Evolutionary conservation across 35 echinoderm and acorn worm species (phyloP), one percentile per base, ranked within the genome.

Genomic region (Heliocidaris erythrogramma): DNA sequence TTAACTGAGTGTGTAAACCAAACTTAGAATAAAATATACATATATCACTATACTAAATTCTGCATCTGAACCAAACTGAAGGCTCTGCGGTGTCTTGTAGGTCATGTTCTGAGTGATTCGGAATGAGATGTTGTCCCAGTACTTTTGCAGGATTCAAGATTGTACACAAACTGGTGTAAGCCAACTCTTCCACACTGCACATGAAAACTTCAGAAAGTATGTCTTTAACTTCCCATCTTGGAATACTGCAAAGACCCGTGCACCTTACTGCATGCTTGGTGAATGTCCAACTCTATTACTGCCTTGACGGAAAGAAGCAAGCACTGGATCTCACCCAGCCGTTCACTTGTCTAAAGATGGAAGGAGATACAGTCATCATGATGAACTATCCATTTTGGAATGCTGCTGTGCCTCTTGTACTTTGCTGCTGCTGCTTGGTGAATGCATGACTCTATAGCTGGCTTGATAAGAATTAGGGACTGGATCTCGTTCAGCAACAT

Each of bases 251-350:
- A 48, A 56, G 16, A 0, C 27, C 59, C 91, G 50, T 92, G 91
- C 31, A 90, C 88, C 30, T 90, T 42, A 13, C 47, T 90, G 88
- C 88, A 90, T 32, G 88, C 88, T 48, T 90, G 31, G 31, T 90
- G 88, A 32, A 90, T 32, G 32, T 90, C 30, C 21, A 30, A 32
- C 32, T 90, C 91, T 49, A 92, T 92, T 13, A 48, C 91, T 30
- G 50, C 91, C 49, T 92, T 92, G 17, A 92, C 49, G 2, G 91
- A 49, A 3, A 59, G n/a, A 13, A 92, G 91, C 24, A 92, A 29
- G 47, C 27, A 13, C n/a, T 50, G 91, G 0, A 92, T 92, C 48
- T 92, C 91, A 49, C 50, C n/a, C 17, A 56, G 49, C 0, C 24
- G 31, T 21, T 52, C 11, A 27, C 29, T 92, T 1, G 49, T 50